Conservation (phyloP, 1,140 invertebrate genomes). For the Heliothis subflexa region DNA sequence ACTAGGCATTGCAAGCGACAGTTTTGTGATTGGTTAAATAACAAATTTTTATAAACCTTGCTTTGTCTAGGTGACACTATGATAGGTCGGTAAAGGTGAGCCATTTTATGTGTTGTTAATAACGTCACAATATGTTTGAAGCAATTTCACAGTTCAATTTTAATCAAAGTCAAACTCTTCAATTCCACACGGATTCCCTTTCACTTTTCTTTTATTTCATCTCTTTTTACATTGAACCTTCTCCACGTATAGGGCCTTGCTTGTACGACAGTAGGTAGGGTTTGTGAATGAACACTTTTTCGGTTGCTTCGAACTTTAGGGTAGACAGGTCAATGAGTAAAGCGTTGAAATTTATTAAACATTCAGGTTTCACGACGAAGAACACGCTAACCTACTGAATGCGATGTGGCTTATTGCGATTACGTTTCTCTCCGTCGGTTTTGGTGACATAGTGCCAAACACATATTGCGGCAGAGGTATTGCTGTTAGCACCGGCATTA, state of each 20-base stretch:
- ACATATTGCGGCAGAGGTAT: conserved; percentile 99
- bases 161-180: conserved; percentile 86
- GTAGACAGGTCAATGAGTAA: conserved; percentile 62
- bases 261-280: conserved; percentile 68
- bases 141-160: conserved; percentile 67
- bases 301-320: conserved; percentile 49
- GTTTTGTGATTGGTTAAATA: conserved; percentile 2
- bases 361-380: conserved; percentile 97
- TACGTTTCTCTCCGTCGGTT: conserved; percentile 99
- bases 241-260: conserved; percentile 57
- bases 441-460: conserved; percentile 99
- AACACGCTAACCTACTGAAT: conserved; percentile 98
- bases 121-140: conserved; percentile 66
- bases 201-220: conserved; percentile 61
- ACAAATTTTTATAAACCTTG: conserved; percentile 57
- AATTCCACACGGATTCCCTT: conserved; percentile 57
- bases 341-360: conserved; percentile 82
- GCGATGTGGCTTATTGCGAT: conserved; percentile 99
- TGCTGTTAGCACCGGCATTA: conserved; percentile 98
- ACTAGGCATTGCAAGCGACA: conserved; percentile 68
- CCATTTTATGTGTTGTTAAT: conserved; percentile 82
- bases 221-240: conserved; percentile 56
- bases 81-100: conserved; percentile 83
- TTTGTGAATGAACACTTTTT: conserved; percentile 54
- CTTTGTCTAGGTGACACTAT: conserved; percentile 66